Evolutionary conservation across 2,797 vertebrate species (phyloP).

Genomic region (Thripadectes ignobilis): DNA sequence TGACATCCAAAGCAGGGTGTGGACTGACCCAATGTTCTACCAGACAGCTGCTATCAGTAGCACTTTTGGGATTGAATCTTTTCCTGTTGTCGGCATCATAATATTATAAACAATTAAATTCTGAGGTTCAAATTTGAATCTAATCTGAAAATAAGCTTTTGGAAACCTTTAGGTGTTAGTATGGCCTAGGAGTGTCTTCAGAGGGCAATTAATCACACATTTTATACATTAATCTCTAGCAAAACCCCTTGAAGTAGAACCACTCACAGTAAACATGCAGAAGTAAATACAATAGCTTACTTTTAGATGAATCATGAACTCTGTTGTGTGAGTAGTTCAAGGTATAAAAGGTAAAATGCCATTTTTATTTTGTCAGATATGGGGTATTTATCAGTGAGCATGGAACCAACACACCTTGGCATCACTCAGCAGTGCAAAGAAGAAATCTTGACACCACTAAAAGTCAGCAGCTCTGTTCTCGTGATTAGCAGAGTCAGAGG

Average conservation of each 20-base stretch:
- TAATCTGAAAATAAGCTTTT: neutral
- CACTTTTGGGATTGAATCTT: neutral
- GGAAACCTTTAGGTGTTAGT: neutral
- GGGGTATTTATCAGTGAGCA: neutral
- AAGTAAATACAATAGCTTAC: neutral
- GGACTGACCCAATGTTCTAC: neutral
- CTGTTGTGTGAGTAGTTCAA: neutral
- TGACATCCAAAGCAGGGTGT: neutral
- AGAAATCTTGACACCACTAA: neutral
- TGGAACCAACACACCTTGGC: neutral
- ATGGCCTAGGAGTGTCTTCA: neutral
- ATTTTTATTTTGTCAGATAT: neutral
- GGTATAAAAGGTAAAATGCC: neutral
- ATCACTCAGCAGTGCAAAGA: neutral
- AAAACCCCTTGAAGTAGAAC: neutral
- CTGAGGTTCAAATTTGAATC: neutral
- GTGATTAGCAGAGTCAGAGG: neutral
- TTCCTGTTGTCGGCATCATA: neutral
- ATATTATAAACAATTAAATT: neutral
- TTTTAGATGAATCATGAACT: neutral
- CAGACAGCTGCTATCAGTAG: neutral
- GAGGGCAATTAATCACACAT: accelerated
- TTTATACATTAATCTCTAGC: neutral
- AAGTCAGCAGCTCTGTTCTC: neutral
- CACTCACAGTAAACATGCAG: neutral